Percentiles rank a stretch among this genome's conserved stretches.
phyloP scores from a whole-genome alignment of 1,140 invertebrate genomes.

The Gryllus bimaculatus region DNA sequence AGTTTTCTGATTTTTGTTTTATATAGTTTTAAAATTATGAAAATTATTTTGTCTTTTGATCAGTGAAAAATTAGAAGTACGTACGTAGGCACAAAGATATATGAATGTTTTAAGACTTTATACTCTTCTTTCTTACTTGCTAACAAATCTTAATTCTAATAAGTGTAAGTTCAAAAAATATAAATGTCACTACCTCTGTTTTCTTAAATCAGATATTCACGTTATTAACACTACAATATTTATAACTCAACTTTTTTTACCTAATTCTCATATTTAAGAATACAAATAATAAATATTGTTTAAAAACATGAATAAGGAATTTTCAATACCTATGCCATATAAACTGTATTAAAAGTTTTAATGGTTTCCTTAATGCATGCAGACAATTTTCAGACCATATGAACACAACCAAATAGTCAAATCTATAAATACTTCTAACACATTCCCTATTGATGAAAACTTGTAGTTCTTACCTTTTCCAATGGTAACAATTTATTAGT shows the following conservation, averaged over 20 bases:
- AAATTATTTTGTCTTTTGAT: neutral
- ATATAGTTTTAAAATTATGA: neutral
- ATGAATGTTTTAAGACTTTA: neutral
- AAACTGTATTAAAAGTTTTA: no score
- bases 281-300: neutral
- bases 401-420: no score
- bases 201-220: no score
- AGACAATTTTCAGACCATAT: no score
- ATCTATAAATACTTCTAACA: no score
- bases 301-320: neutral
- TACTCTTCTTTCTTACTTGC: neutral
- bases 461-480: no score
- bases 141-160: neutral
- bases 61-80: neutral
- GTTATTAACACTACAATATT: no score
- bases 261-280: neutral
- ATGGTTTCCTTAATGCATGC: no score
- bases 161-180: neutral
- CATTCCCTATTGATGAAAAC: no score
- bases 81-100: conserved; percentile 2
- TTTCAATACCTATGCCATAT: neutral
- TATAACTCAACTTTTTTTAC: neutral
- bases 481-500: no score
- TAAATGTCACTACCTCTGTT: neutral
- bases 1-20: neutral